Evolutionary conservation across 2,888 invertebrate genomes (phyloP), one percentile per base, ranked within the genome.

Genomic region (Creontiades dilutus): DNA sequence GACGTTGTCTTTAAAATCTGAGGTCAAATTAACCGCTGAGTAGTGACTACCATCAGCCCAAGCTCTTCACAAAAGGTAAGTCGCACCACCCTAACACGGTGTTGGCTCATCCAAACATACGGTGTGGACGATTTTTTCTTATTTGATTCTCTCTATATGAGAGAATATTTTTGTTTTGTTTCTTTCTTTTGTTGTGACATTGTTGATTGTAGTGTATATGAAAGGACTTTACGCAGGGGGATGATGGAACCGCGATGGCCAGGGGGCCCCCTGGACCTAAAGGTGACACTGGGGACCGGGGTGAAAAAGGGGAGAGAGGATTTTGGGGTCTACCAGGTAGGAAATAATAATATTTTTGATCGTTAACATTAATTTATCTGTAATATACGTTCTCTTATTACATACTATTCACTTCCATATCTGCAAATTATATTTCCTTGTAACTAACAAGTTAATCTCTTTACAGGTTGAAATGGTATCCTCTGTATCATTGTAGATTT

Each of bases 221-320:
- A 90, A 90, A 90, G 90, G 90, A 90, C 88, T 86, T 90, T 90
- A 90, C 78, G 85, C 90, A 90, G 90, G 90, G 90, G 82, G 85
- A 82, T 57, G 90, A 87, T 82, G 90, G 90, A 86, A 84, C 81
- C 81, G 82, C 87, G 47, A 27, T 68, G 78, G 81, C 87, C 46
- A 80, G 87, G 68, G 89, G 91, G 27, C 89, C 89, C 55, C 84
- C 88, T 84, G 91, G 91, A 88, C 89, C 85, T 27, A 89, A 80
- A 89, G 91, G 91, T 84, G 91, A 90, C 28, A 76, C 95, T 91
- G 96, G 96, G 80, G 85, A 47, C 27, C 55, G 14, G 76, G 91
- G 91, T 61, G 84, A 85, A 52, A 89, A 89, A 57, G 91, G 91
- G 86, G 97, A 96, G 91, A 96, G 96, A 93, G 97, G 97, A 91